Percentiles rank a stretch among this genome's conserved stretches.
Conservation (phyloP, 2,113 vertebrate genomes). For the Calidris pygmaea region DNA sequence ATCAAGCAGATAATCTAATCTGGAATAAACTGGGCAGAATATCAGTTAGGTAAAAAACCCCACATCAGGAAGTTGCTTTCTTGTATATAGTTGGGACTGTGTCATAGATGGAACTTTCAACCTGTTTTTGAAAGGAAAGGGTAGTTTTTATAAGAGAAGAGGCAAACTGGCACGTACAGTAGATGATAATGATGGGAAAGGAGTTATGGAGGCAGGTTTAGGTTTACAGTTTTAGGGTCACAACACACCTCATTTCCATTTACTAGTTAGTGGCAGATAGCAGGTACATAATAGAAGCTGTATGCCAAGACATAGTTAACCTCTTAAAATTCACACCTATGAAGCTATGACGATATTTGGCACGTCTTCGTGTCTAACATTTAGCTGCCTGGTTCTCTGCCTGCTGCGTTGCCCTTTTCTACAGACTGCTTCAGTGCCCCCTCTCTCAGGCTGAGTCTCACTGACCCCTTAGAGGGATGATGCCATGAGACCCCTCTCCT, state of each 20-base stretch:
- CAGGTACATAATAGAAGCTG: rapidly evolving
- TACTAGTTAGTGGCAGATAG: not conserved
- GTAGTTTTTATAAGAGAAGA: not conserved
- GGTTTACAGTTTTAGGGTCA: not conserved
- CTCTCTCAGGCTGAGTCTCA: not conserved
- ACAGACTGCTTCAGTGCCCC: not conserved
- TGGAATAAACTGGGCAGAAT: not conserved
- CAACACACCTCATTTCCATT: not conserved
- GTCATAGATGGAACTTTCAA: not conserved
- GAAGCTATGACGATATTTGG: rapidly evolving
- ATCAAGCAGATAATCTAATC: not conserved
- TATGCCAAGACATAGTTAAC: not conserved
- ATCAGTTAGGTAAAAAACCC: not conserved
- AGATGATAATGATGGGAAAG: not conserved
- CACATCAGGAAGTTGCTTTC: not conserved
- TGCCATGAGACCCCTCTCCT: too few species aligned
- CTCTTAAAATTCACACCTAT: not conserved
- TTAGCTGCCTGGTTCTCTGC: not conserved
- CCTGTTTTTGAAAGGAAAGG: not conserved
- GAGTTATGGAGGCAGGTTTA: not conserved
- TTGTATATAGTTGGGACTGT: not conserved
- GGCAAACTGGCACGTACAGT: not conserved
- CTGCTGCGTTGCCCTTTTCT: not conserved
- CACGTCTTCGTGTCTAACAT: not conserved
- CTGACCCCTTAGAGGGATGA: rapidly evolving